These are phyloP conservation scores for Paracanthobrama guichenoti DNA, from an alignment of 2,113 vertebrate species.

Conservation along the genomic window DNA sequence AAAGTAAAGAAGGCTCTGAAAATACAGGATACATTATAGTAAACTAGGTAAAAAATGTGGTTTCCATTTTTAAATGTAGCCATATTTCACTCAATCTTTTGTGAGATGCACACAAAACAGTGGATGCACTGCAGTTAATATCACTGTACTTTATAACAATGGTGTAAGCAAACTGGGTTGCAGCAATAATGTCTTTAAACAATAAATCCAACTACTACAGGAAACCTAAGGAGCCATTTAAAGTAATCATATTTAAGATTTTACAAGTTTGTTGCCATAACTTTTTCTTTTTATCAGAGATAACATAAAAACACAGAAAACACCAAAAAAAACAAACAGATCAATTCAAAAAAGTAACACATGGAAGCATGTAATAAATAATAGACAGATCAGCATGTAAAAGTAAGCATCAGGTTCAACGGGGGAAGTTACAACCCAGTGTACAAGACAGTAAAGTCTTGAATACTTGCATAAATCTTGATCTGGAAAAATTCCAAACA, in stretches of 20 bases:
- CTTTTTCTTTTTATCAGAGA: neutral
- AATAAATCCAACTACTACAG: too few relatives aligned
- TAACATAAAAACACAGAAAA: too few relatives aligned
- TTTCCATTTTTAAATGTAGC: neutral
- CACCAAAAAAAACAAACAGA: too few relatives aligned
- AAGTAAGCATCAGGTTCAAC: neutral
- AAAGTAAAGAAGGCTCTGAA: neutral
- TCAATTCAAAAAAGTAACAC: neutral
- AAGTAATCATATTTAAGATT: neutral
- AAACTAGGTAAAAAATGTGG: neutral
- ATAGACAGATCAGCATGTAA: neutral
- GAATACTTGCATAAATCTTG: neutral
- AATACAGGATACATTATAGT: neutral
- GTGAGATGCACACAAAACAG: neutral
- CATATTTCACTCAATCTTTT: neutral
- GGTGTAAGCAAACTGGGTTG: too few relatives aligned
- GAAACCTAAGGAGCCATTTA: too few relatives aligned
- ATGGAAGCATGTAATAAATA: neutral
- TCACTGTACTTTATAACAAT: too few relatives aligned
- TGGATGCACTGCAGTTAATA: too few relatives aligned
- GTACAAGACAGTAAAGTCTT: conserved; percentile 8
- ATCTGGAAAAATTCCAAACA: neutral
- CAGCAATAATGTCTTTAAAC: too few relatives aligned
- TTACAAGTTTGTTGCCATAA: neutral
- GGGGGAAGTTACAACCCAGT: neutral